Percentiles rank a stretch among this genome's conserved stretches.
Evolutionary conservation across 2,113 vertebrate genomes (phyloP).

Genomic region (Galbula dea): DNA sequence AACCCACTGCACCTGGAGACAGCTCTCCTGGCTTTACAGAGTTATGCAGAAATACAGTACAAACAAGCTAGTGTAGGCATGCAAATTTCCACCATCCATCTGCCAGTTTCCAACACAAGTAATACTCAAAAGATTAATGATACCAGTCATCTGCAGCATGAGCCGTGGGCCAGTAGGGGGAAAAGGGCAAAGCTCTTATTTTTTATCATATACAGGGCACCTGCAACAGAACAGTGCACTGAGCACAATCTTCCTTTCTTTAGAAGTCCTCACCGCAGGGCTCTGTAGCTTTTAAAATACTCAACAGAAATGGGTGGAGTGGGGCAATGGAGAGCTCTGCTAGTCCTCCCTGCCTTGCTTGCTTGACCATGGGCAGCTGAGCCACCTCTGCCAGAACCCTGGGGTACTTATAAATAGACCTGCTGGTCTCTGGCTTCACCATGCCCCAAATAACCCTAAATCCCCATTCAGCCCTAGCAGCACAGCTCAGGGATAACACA

Average conservation of each 20-base stretch:
- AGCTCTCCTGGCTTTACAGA: background rate
- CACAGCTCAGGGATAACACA: rapidly evolving
- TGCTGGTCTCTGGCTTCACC: background rate
- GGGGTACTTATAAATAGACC: background rate
- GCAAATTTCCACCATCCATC: background rate
- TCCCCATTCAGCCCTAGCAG: background rate
- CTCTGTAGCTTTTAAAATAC: background rate
- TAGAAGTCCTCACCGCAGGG: background rate
- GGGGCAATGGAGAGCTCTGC: background rate
- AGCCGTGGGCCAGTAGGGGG: rapidly evolving
- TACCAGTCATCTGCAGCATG: background rate
- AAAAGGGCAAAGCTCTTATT: background rate
- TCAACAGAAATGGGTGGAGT: background rate
- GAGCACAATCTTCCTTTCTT: background rate
- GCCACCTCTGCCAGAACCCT: background rate
- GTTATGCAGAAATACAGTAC: background rate
- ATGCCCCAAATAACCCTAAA: background rate
- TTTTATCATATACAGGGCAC: background rate
- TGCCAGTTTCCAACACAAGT: background rate
- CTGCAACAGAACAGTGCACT: background rate
- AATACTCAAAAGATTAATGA: background rate
- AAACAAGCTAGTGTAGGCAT: background rate
- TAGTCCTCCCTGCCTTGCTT: background rate
- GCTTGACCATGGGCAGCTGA: background rate
- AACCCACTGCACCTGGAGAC: background rate